Percentiles rank a stretch among this genome's conserved stretches.
phyloP scores from a whole-genome alignment of 2,888 invertebrate genomes.

The Stenichneumon culpator region DNA sequence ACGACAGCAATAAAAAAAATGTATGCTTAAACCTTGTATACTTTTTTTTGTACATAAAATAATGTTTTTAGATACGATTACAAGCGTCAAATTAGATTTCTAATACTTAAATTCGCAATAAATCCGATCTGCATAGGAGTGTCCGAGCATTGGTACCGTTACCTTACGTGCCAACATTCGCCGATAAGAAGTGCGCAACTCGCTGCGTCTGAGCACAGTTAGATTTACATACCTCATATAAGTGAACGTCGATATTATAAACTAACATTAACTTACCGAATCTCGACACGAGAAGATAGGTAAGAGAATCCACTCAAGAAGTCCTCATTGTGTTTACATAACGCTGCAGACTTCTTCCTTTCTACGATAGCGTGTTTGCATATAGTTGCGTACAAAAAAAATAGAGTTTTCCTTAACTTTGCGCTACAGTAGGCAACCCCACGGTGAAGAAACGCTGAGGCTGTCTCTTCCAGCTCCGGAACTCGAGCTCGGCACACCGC shows the following conservation, averaged over 20 bases:
- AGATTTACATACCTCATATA: too few relatives aligned
- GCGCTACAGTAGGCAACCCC: slow-evolving; percentile 87
- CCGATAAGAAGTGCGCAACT: too few relatives aligned
- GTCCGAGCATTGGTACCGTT: too few relatives aligned
- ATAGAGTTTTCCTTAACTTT: slow-evolving; percentile 78
- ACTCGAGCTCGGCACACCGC: slow-evolving; percentile 90
- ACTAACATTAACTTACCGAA: background rate
- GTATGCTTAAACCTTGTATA: too few relatives aligned
- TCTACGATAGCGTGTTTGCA: background rate
- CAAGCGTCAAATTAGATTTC: too few relatives aligned
- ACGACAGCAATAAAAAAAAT: too few relatives aligned
- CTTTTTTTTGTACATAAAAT: too few relatives aligned
- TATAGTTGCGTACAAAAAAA: background rate
- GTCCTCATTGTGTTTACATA: slow-evolving; percentile 7
- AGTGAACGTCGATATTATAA: background rate
- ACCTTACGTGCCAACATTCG: too few relatives aligned
- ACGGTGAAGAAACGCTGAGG: slow-evolving; percentile 89
- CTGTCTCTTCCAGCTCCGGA: slow-evolving; percentile 88
- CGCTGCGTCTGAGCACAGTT: too few relatives aligned
- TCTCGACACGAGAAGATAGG: background rate
- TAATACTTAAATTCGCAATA: too few relatives aligned
- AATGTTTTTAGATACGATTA: too few relatives aligned
- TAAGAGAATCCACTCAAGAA: background rate
- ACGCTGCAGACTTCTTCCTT: background rate
- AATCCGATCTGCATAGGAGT: too few relatives aligned